phyloP scores from a whole-genome alignment of 2,797 vertebrate species.

The Periophthalmus magnuspinnatus region DNA sequence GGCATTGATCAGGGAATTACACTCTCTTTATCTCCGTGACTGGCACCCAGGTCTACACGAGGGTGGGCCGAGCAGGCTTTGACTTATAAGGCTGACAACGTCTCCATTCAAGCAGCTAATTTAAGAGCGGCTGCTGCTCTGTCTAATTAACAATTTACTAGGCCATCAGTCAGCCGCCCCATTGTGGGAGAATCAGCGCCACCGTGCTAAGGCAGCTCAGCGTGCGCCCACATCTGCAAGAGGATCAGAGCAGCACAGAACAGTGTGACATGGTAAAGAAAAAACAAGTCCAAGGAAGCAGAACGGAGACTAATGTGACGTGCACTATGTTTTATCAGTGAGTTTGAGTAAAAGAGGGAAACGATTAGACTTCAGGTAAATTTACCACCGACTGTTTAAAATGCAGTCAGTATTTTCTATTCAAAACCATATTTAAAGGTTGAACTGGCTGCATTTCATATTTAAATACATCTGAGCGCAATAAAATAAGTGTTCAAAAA shows the following conservation, averaged over 20 bases:
- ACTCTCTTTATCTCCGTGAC: constrained; percentile 43
- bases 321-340: no score
- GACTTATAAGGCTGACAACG: constrained; percentile 77
- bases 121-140: constrained; percentile 77
- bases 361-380: not conserved
- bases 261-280: no score
- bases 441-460: no score
- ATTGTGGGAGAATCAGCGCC: constrained; percentile 67
- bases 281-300: constrained; percentile 3
- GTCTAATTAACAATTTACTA: constrained; percentile 85
- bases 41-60: constrained; percentile 32
- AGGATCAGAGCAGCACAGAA: constrained; percentile 45
- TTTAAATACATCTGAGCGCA: no score
- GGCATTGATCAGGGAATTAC: constrained; percentile 26
- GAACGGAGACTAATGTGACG: no score
- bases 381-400: not conserved
- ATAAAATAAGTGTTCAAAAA: no score
- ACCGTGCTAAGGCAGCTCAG: constrained; percentile 34
- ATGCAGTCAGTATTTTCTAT: no score
- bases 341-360: not conserved
- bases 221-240: constrained; percentile 39
- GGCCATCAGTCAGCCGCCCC: constrained; percentile 75
- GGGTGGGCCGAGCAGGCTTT: constrained; percentile 37
- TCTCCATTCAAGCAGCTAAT: constrained; percentile 77
- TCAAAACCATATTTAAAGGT: no score